Evolutionary conservation across 2,888 invertebrate species (phyloP).

Genomic region (Drosophila pseudotalamancana): DNA sequence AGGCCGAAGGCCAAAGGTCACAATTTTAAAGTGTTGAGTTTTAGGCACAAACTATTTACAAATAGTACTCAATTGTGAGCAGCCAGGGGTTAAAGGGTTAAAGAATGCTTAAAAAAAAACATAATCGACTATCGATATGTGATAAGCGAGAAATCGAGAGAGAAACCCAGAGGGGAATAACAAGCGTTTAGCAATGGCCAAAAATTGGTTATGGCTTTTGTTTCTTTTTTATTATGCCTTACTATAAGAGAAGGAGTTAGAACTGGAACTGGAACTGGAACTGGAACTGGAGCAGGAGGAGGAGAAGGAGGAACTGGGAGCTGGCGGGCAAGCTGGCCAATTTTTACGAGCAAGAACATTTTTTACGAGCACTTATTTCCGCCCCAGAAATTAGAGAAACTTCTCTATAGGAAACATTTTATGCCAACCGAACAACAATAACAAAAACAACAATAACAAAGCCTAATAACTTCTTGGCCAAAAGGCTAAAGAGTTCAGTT

Average conservation of each 20-base stretch:
- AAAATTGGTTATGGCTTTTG: slow-evolving; percentile 16
- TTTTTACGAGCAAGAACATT: slow-evolving; percentile 70
- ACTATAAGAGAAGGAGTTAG: no score
- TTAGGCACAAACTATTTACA: slow-evolving; percentile 52
- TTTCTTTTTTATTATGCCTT: not conserved
- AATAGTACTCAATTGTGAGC: slow-evolving; percentile 38
- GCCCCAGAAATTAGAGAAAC: slow-evolving; percentile 80
- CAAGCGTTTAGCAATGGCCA: slow-evolving; percentile 15
- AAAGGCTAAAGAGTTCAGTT: slow-evolving; percentile 29
- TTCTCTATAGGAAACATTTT: slow-evolving; percentile 42
- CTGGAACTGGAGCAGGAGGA: no score
- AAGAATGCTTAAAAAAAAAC: slow-evolving; percentile 41
- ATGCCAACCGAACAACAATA: slow-evolving; percentile 26
- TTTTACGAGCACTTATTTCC: slow-evolving; percentile 81
- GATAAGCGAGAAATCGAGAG: slow-evolving; percentile 6
- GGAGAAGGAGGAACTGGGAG: no score
- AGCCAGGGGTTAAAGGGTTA: not conserved
- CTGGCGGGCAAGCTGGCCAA: not conserved
- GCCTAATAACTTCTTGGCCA: slow-evolving; percentile 52
- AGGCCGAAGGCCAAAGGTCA: slow-evolving; percentile 26
- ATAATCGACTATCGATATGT: slow-evolving; percentile 59
- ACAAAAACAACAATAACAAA: slow-evolving; percentile 1
- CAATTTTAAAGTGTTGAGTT: slow-evolving; percentile 22
- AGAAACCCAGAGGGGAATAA: not conserved
- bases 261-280: no score